Percentiles rank a stretch among this genome's conserved stretches.
Evolutionary conservation across 92 coral and sea anemone genomes (phyloP).

Genomic region (Virgularia gustaviana): DNA sequence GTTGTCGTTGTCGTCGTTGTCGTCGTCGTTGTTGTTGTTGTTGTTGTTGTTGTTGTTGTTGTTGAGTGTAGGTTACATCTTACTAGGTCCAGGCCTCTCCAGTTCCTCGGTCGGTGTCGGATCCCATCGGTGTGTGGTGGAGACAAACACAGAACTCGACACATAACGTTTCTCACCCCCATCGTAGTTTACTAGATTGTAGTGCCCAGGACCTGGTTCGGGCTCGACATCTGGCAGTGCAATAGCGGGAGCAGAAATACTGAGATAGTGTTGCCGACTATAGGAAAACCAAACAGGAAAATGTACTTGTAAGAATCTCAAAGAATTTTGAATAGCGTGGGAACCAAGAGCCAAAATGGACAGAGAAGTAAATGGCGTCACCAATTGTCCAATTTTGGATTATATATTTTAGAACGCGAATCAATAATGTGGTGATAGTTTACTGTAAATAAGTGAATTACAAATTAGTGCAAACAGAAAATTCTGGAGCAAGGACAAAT

Average conservation of each 20-base stretch:
- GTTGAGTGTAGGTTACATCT: not conserved
- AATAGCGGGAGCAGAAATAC: conserved; percentile 97
- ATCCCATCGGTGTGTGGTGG: conserved; percentile 90
- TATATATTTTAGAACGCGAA: too few species aligned
- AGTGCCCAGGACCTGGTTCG: conserved; percentile 94
- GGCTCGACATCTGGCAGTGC: conserved; percentile 88
- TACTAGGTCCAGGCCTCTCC: conserved; percentile 92
- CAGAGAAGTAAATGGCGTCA: not conserved
- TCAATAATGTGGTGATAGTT: too few species aligned
- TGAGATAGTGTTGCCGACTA: conserved; percentile 89
- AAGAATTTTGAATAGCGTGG: too few species aligned
- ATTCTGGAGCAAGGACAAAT: not conserved
- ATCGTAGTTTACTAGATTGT: conserved; percentile 81
- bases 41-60: not conserved
- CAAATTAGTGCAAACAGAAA: too few species aligned
- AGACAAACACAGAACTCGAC: conserved; percentile 92
- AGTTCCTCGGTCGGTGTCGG: conserved; percentile 46
- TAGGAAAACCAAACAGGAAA: too few species aligned
- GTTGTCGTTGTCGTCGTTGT: too few species aligned
- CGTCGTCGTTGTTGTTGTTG: too few species aligned
- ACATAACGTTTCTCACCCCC: conserved; percentile 88
- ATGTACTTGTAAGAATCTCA: too few species aligned
- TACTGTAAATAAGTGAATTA: too few species aligned
- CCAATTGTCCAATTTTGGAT: not conserved
- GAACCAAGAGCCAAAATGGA: too few species aligned